Percentiles rank a stretch among this genome's conserved stretches.
Evolutionary conservation across 2,888 invertebrate species (phyloP).

Genomic region (Auanema freiburgensis): DNA sequence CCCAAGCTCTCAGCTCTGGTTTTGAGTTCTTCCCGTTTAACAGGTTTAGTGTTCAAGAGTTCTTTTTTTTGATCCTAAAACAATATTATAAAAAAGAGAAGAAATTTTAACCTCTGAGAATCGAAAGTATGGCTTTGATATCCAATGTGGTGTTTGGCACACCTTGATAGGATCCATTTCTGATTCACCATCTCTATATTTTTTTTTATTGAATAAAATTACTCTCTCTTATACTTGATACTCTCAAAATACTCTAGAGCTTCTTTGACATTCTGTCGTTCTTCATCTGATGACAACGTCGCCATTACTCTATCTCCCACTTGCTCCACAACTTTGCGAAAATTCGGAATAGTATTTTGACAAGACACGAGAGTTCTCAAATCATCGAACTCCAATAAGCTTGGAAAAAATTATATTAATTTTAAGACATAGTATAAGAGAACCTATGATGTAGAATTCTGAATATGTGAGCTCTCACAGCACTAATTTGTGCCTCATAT

Average conservation of each 20-base stretch:
- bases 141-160: constrained; percentile 52
- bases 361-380: constrained; percentile 50
- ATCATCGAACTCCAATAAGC: constrained; percentile 53
- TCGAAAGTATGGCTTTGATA: constrained; percentile 61
- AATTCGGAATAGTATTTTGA: constrained; percentile 44
- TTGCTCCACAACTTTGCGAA: constrained; percentile 48
- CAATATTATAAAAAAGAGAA: constrained; percentile 9
- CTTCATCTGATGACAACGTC: constrained; percentile 26
- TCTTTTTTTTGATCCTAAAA: constrained; percentile 33
- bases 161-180: constrained; percentile 40
- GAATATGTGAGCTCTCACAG: constrained; percentile 90
- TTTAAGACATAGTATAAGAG: not conserved
- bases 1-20: constrained; percentile 33
- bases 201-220: not conserved
- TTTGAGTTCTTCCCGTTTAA: constrained; percentile 25
- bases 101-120: constrained; percentile 35
- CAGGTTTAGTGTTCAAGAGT: constrained; percentile 9
- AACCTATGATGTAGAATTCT: constrained; percentile 91
- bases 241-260: constrained; percentile 29
- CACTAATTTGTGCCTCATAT: constrained; percentile 86
- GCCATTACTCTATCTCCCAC: constrained; percentile 31
- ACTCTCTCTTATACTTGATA: constrained; percentile 38
- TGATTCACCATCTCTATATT: constrained; percentile 8
- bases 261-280: constrained; percentile 13
- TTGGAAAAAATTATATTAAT: constrained; percentile 24